phyloP scores from a whole-genome alignment of 2,113 vertebrate species.

The Pao palembangensis region DNA sequence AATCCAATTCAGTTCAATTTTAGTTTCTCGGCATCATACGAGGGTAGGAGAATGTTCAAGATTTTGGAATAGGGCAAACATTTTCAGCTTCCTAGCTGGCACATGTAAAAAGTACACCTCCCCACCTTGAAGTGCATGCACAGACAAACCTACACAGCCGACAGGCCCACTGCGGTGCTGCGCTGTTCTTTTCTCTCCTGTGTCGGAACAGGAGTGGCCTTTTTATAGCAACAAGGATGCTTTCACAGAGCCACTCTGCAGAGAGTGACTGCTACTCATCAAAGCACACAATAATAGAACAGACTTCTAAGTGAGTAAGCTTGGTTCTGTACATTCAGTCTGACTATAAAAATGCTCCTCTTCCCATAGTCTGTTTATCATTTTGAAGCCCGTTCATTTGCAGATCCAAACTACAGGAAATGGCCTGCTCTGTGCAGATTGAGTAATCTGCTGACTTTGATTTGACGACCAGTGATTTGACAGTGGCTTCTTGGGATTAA shows the following conservation, averaged over 20 bases:
- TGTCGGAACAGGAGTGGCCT: slow-evolving; percentile 49
- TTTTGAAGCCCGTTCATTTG: background rate
- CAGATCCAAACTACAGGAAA: background rate
- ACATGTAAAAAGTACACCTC: slow-evolving; percentile 39
- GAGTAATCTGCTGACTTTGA: background rate
- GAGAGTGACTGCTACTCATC: slow-evolving; percentile 43
- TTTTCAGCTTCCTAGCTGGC: slow-evolving; percentile 44
- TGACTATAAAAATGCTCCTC: slow-evolving; percentile 28
- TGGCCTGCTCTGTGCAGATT: background rate
- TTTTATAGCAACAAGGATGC: slow-evolving; percentile 58
- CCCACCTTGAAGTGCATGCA: slow-evolving; percentile 29
- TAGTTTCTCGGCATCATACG: background rate
- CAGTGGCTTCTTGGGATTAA: background rate
- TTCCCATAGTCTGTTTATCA: slow-evolving; percentile 9
- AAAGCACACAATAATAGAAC: slow-evolving; percentile 60
- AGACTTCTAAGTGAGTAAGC: slow-evolving; percentile 52
- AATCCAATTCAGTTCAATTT: background rate
- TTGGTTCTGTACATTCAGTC: slow-evolving; percentile 34
- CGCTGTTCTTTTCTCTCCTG: slow-evolving; percentile 41
- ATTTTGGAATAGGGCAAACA: slow-evolving; percentile 32
- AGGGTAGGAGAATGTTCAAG: slow-evolving; percentile 17
- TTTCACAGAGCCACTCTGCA: slow-evolving; percentile 48
- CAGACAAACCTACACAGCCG: slow-evolving; percentile 50
- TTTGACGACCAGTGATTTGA: background rate
- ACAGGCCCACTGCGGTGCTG: slow-evolving; percentile 27